A percentile compares a stretch with the other conserved stretches of the same genome.
phyloP scores from a whole-genome alignment of 2,113 vertebrate genomes.

The Oophaga pumilio region DNA sequence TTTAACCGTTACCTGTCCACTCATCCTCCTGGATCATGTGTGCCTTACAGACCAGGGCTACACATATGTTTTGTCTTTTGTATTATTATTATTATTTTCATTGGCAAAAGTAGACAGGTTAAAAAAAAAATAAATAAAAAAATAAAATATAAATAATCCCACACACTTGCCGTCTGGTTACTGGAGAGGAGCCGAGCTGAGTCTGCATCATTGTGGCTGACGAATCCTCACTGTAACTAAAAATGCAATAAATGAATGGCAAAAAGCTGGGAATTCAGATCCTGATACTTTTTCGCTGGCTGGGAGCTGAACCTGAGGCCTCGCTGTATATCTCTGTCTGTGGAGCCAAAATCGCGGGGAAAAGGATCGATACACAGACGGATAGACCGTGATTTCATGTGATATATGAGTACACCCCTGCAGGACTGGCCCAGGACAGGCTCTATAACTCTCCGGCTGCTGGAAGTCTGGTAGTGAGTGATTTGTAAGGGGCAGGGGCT shows the following conservation, averaged over 20 bases:
- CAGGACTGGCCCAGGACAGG: conserved; percentile 55
- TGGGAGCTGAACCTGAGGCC: conserved; percentile 41
- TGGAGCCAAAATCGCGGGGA: conserved; percentile 42
- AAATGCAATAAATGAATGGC: conserved; percentile 30
- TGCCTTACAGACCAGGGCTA: no score
- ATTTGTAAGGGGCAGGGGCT: conserved; percentile 65
- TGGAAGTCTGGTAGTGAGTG: conserved; percentile 60
- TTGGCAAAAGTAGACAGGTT: not conserved
- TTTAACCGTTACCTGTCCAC: no score
- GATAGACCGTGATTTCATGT: conserved; percentile 63
- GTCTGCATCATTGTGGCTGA: not conserved
- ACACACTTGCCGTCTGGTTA: not conserved
- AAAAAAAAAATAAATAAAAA: not conserved
- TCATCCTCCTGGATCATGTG: no score
- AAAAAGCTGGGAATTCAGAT: conserved; percentile 26
- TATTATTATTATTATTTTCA: not conserved
- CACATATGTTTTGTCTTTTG: not conserved
- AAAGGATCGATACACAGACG: conserved; percentile 61
- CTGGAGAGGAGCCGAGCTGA: not conserved
- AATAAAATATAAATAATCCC: no score
- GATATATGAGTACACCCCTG: conserved; percentile 62
- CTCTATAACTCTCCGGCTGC: conserved; percentile 35
- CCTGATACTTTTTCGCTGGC: not conserved
- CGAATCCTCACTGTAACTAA: not conserved
- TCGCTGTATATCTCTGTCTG: conserved; percentile 55